A percentile compares a stretch with the other conserved stretches of the same genome.
Conservation (phyloP, 23 tunicate genomes). For the Halocynthia roretzi region DNA sequence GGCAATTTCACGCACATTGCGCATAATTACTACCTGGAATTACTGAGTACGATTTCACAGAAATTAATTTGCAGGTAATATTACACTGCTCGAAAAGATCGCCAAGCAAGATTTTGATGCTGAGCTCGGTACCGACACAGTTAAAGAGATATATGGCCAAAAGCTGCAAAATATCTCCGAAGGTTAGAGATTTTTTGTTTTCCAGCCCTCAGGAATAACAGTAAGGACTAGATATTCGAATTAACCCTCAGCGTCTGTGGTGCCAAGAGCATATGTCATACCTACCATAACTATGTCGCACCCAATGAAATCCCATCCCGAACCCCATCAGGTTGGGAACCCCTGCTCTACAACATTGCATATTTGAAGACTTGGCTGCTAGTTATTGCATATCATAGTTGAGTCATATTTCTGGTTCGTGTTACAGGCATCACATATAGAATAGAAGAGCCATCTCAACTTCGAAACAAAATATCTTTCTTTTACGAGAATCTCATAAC, state of each 20-base stretch:
- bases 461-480: constrained; percentile 14
- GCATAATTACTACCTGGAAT: too few species aligned
- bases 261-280: too few species aligned
- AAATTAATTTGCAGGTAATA: constrained; percentile 5
- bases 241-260: too few species aligned
- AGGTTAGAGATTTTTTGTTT: not conserved
- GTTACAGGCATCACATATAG: not conserved
- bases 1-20: too few species aligned
- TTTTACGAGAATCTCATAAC: constrained; percentile 13
- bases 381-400: too few species aligned
- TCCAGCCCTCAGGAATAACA: not conserved
- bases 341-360: too few species aligned
- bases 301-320: too few species aligned
- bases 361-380: too few species aligned
- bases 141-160: not conserved
- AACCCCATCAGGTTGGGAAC: too few species aligned
- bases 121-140: not conserved
- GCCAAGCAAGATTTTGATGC: constrained; percentile 15
- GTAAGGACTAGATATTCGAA: too few species aligned
- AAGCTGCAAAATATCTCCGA: not conserved
- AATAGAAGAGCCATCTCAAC: constrained; percentile 7
- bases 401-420: not conserved
- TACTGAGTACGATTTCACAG: too few species aligned
- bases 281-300: too few species aligned
- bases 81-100: constrained; percentile 15